Conservation (phyloP, 2,797 vertebrate species). For the Nasua narica region DNA sequence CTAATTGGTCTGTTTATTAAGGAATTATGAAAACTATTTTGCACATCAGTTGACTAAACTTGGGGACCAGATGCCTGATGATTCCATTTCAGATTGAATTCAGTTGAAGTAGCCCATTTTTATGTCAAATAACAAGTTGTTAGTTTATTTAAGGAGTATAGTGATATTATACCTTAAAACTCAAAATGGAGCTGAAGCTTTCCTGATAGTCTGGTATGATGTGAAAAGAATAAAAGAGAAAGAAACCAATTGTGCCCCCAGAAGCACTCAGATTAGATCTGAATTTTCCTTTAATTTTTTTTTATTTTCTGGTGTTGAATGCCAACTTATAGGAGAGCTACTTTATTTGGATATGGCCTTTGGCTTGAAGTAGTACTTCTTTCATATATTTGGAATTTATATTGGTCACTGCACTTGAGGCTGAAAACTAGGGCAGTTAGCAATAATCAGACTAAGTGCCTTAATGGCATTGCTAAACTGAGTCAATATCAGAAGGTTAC, state of each 20-base stretch:
- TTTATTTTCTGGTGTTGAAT: neutral
- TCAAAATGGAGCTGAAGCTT: neutral
- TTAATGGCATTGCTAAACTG: neutral
- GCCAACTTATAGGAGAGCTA: neutral
- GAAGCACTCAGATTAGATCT: neutral
- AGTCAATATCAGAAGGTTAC: neutral
- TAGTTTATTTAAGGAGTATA: neutral
- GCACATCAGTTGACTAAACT: neutral
- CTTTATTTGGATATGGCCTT: neutral
- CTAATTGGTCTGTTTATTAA: neutral
- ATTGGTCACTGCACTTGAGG: neutral
- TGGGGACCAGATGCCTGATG: neutral
- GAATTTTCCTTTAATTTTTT: neutral
- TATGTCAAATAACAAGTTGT: neutral
- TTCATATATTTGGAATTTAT: constrained; percentile 36
- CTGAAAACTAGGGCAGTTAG: neutral
- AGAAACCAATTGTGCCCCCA: neutral
- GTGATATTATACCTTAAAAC: neutral
- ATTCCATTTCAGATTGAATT: neutral
- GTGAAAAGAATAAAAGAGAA: neutral
- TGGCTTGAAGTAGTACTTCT: neutral
- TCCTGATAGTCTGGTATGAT: neutral
- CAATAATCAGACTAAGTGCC: neutral
- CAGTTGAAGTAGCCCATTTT: neutral
- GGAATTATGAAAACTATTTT: neutral